Conservation (phyloP, 2,113 vertebrate species). For the Aphyosemion australe region DNA sequence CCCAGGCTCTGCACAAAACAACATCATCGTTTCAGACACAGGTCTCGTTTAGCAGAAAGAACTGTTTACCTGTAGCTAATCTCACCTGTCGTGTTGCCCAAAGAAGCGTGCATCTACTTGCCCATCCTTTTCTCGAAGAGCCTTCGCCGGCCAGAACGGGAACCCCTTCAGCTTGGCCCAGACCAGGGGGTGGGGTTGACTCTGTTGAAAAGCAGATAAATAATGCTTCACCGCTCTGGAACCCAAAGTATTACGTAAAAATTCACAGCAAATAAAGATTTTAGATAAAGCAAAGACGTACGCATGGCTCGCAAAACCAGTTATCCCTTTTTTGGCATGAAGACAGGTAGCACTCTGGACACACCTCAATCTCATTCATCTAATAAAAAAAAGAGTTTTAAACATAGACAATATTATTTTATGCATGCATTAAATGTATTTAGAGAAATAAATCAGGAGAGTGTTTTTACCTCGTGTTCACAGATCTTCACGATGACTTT, state of each 20-base stretch:
- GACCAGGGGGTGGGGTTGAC: slow-evolving; percentile 95
- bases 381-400: slow-evolving; percentile 61
- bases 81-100: slow-evolving; percentile 97
- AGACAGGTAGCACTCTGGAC: slow-evolving; percentile 98
- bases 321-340: slow-evolving; percentile 99
- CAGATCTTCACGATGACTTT: slow-evolving; percentile 99
- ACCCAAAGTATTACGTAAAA: not conserved
- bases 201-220: slow-evolving; percentile 73
- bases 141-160: slow-evolving; percentile 99
- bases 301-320: slow-evolving; percentile 99
- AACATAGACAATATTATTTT: not conserved
- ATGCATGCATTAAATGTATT: not conserved
- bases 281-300: slow-evolving; percentile 68
- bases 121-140: slow-evolving; percentile 94
- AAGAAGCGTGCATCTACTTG: slow-evolving; percentile 98
- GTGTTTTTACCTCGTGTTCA: slow-evolving; percentile 90
- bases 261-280: not conserved
- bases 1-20: slow-evolving; percentile 87
- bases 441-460: not conserved
- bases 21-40: not conserved
- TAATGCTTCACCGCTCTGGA: slow-evolving; percentile 4
- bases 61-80: not conserved
- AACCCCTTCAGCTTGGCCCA: slow-evolving; percentile 99
- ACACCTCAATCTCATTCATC: slow-evolving; percentile 99
- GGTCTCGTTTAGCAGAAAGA: too few relatives aligned